Percentiles rank a stretch among this genome's conserved stretches.
phyloP scores from a whole-genome alignment of 2,888 invertebrate species.

The Lepeophtheirus nordmannii region DNA sequence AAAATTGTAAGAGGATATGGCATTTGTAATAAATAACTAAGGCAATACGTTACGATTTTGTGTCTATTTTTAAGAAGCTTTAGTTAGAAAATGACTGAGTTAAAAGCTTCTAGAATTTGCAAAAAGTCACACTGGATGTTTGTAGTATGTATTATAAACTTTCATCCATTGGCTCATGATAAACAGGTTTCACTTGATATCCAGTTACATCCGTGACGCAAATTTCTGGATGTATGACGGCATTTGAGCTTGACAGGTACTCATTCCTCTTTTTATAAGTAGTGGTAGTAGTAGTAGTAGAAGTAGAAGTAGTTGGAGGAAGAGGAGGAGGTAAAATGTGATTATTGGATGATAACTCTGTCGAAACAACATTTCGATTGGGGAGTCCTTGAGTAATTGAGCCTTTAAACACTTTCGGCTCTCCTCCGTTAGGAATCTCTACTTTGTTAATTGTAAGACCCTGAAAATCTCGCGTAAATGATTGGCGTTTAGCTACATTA shows the following conservation, averaged over 20 bases:
- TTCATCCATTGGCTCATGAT: neutral
- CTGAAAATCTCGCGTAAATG: constrained; percentile 10
- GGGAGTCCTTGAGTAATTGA: constrained; percentile 24
- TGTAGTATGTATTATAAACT: no score
- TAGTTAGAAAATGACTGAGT: neutral
- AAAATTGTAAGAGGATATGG: no score
- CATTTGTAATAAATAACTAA: no score
- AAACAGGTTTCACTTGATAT: constrained; percentile 12
- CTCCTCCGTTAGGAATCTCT: neutral
- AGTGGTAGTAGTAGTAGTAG: no score
- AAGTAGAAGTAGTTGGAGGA: no score
- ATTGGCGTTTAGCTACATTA: neutral
- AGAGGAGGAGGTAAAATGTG: no score
- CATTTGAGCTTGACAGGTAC: neutral
- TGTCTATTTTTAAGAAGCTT: neutral
- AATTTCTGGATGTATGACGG: constrained; percentile 3
- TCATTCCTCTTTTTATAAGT: neutral
- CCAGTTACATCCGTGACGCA: constrained; percentile 22
- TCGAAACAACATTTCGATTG: neutral
- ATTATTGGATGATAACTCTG: neutral
- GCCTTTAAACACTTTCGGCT: constrained; percentile 10
- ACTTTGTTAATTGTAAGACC: neutral
- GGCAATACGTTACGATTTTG: neutral
- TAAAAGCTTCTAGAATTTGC: neutral
- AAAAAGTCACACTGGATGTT: neutral